Evolutionary conservation across 2,797 vertebrate species (phyloP).

Genomic region (Anguilla anguilla): DNA sequence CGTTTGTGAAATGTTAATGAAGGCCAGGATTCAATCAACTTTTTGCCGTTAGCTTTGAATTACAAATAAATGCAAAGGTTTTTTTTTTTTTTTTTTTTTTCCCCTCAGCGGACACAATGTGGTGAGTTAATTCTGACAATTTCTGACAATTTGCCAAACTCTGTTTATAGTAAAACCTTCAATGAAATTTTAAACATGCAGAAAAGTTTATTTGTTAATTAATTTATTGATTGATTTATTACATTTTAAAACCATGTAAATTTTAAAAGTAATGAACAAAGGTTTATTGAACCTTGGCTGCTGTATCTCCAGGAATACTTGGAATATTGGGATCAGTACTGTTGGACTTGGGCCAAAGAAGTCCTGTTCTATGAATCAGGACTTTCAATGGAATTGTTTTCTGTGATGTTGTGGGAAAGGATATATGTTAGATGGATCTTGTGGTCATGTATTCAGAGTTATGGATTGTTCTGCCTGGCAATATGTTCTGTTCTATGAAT

Average conservation of each 20-base stretch:
- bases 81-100: not conserved
- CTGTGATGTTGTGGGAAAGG: conserved; percentile 4
- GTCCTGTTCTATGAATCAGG: not conserved
- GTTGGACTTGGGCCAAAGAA: not conserved
- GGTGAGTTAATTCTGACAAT: not conserved
- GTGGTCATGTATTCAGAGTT: not conserved
- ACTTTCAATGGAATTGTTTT: not conserved
- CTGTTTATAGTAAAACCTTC: not conserved
- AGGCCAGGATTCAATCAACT: not conserved
- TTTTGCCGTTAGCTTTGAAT: not conserved
- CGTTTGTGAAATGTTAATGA: not conserved
- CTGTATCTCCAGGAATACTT: not conserved
- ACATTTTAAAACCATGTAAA: not conserved
- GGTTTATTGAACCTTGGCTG: not conserved
- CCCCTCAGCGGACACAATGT: not conserved
- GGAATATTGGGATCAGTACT: not conserved
- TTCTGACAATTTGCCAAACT: not conserved
- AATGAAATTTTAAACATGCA: not conserved
- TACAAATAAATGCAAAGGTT: not conserved
- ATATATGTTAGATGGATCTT: not conserved
- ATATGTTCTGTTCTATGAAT: not conserved
- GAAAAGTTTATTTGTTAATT: not conserved
- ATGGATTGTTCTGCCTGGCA: not conserved
- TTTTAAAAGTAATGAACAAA: not conserved
- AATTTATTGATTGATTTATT: no score